A percentile compares a stretch with the other conserved stretches of the same genome.
Evolutionary conservation across 2,888 invertebrate species (phyloP).

Genomic region (Sinopyrophorus schimmeli): DNA sequence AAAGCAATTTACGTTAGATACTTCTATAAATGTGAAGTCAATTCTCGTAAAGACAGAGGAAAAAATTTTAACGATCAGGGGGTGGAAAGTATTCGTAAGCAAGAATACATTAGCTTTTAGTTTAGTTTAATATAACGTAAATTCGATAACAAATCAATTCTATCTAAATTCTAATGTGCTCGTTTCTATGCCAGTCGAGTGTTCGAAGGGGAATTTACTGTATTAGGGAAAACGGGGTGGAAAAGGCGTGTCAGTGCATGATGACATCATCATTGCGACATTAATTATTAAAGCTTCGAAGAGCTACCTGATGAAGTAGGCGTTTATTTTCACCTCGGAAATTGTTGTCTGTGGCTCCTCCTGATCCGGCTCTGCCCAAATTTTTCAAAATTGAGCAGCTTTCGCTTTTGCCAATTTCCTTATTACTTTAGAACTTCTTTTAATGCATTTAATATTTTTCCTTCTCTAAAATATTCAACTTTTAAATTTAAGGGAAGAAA

Average conservation of each 20-base stretch:
- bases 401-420: conserved; percentile 15
- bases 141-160: conserved; percentile 36
- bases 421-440: not conserved
- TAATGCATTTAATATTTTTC: not conserved
- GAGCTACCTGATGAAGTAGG: conserved; percentile 29
- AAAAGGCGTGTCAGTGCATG: conserved; percentile 34
- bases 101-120: conserved; percentile 7
- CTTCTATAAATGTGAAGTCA: no score
- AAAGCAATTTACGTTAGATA: no score
- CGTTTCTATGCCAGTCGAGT: conserved; percentile 35
- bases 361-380: conserved; percentile 28
- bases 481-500: not conserved
- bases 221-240: conserved; percentile 31
- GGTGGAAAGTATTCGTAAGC: not conserved
- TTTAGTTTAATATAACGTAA: conserved; percentile 9
- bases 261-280: conserved; percentile 33
- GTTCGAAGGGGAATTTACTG: conserved; percentile 34
- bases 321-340: conserved; percentile 29
- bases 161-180: conserved; percentile 38
- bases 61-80: no score
- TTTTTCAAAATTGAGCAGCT: conserved; percentile 3
- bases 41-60: no score
- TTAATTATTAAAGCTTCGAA: conserved; percentile 33
- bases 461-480: not conserved
- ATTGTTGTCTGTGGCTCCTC: conserved; percentile 27